A percentile compares a stretch with the other conserved stretches of the same genome.
Conservation (phyloP, 2,113 vertebrate species). For the Merops nubicus region DNA sequence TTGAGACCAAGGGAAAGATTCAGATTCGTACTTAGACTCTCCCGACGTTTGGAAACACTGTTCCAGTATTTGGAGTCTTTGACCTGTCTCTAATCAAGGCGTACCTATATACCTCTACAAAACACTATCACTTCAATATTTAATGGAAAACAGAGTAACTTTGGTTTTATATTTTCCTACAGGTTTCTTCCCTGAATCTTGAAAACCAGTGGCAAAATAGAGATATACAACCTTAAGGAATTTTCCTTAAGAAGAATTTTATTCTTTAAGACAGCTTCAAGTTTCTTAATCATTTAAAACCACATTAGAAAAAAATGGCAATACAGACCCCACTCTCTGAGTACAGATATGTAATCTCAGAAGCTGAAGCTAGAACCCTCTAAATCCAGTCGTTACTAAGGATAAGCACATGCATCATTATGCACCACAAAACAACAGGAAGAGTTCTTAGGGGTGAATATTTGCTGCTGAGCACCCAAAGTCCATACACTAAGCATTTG, state of each 20-base stretch:
- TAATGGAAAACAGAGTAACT: not conserved
- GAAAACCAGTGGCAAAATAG: not conserved
- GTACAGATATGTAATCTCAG: not conserved
- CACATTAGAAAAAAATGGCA: not conserved
- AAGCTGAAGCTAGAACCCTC: not conserved
- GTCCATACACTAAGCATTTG: not conserved
- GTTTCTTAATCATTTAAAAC: not conserved
- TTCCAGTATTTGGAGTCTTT: not conserved
- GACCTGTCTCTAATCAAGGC: not conserved
- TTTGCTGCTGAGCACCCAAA: not conserved
- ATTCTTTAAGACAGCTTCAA: not conserved
- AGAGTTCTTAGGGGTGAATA: not conserved
- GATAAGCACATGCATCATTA: fast-evolving
- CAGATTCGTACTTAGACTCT: not conserved
- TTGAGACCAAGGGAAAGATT: not conserved
- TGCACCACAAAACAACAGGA: not conserved
- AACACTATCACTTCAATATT: not conserved
- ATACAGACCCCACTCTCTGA: not conserved
- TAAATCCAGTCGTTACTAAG: not conserved
- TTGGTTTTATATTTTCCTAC: not conserved
- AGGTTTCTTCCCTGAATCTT: not conserved
- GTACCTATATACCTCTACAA: not conserved
- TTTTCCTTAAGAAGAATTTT: not conserved
- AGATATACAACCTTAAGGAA: not conserved
- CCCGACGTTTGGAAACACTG: not conserved